Evolutionary conservation across 2,797 vertebrate genomes (phyloP).

Genomic region (Pelobates cultripes): DNA sequence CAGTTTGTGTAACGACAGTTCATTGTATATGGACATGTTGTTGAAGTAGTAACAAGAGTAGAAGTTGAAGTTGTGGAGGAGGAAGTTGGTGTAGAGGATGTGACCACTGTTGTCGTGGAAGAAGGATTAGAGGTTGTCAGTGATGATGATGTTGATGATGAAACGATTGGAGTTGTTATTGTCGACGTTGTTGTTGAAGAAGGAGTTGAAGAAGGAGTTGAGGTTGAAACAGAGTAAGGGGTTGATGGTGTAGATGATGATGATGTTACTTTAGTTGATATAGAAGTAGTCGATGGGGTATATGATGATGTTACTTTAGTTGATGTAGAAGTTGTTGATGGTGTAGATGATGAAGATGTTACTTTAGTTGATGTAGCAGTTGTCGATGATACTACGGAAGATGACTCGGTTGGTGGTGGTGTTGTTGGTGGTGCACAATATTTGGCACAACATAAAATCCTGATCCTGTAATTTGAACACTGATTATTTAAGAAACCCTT

Average conservation of each 20-base stretch:
- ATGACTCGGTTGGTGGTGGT: not conserved
- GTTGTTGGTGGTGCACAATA: not conserved
- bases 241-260: fast-evolving
- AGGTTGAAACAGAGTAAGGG: fast-evolving
- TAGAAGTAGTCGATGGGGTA: not conserved
- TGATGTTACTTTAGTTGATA: not conserved
- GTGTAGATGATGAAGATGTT: not conserved
- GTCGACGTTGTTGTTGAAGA: not conserved
- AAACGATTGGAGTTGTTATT: not conserved
- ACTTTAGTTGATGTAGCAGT: not conserved
- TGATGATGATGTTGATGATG: not conserved
- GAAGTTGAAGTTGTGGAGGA: not conserved
- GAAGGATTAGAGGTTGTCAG: too few relatives aligned
- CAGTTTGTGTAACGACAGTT: not conserved
- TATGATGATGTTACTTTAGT: not conserved
- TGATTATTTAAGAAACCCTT: not conserved
- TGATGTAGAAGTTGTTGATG: not conserved
- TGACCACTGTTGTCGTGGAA: not conserved
- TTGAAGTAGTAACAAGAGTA: not conserved
- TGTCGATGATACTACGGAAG: not conserved
- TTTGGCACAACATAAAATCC: not conserved
- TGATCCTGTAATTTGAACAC: not conserved
- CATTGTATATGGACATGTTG: not conserved
- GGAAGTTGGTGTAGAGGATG: not conserved
- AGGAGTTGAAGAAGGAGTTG: fast-evolving